phyloP scores from a whole-genome alignment of 2,888 invertebrate genomes.

The Ectemnius lituratus region DNA sequence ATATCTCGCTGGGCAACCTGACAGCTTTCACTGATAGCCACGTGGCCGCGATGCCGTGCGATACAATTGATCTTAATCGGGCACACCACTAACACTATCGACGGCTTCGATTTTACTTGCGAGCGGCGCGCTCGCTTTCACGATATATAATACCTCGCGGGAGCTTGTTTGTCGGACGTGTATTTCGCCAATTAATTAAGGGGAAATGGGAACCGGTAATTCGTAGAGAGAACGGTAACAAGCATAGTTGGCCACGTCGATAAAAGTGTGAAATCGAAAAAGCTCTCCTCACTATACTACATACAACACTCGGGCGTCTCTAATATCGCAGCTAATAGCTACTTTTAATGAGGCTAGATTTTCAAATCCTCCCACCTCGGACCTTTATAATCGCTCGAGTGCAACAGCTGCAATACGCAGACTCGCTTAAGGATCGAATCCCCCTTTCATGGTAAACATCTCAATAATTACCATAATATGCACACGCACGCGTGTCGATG shows the following conservation, averaged over 20 bases:
- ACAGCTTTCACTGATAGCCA: too few relatives aligned
- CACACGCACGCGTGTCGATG: too few relatives aligned
- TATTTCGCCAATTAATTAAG: background rate
- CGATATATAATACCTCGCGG: too few relatives aligned
- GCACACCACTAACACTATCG: too few relatives aligned
- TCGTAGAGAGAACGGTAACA: background rate
- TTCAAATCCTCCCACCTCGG: background rate
- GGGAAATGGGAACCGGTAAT: slow-evolving; percentile 7
- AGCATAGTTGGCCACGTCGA: background rate
- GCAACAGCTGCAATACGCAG: too few relatives aligned
- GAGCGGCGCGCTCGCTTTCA: background rate
- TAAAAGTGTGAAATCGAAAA: background rate
- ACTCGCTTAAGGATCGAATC: too few relatives aligned
- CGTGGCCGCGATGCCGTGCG: too few relatives aligned
- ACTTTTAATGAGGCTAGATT: background rate
- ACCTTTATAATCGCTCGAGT: background rate
- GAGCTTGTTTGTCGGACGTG: background rate
- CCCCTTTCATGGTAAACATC: background rate
- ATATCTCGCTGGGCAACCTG: too few relatives aligned
- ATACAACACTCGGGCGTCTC: background rate
- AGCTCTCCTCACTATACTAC: background rate
- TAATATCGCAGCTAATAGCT: background rate
- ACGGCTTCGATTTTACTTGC: too few relatives aligned
- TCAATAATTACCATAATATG: slow-evolving; percentile 1
- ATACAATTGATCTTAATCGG: slow-evolving; percentile 1